phyloP scores from a whole-genome alignment of 2,113 vertebrate species.

The Oncorhynchus tshawytscha region DNA sequence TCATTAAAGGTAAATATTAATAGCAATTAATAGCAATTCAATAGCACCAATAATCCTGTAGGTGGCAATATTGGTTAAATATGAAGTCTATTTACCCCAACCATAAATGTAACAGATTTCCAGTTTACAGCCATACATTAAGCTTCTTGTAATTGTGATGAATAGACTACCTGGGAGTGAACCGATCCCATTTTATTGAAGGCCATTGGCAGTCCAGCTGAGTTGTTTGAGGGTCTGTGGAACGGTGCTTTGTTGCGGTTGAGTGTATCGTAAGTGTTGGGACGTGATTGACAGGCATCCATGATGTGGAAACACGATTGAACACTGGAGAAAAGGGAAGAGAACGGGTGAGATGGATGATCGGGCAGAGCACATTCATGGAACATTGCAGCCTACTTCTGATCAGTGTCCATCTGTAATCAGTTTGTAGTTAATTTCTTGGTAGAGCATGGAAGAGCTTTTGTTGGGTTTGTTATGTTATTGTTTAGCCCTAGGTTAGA shows the following conservation, averaged over 20 bases:
- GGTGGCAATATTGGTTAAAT: constrained; percentile 29
- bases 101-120: no score
- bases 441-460: no score
- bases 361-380: no score
- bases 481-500: not conserved
- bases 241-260: constrained; percentile 90
- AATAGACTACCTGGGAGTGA: constrained; percentile 83
- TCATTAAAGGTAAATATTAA: not conserved
- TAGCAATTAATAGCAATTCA: not conserved
- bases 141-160: no score
- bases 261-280: constrained; percentile 79
- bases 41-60: constrained; percentile 4
- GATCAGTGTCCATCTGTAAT: not conserved
- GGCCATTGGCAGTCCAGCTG: constrained; percentile 80
- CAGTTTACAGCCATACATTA: no score
- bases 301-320: constrained; percentile 97
- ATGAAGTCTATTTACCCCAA: not conserved
- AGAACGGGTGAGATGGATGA: not conserved
- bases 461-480: not conserved
- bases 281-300: constrained; percentile 89
- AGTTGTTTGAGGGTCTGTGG: constrained; percentile 77
- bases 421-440: no score
- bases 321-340: constrained; percentile 71
- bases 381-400: no score
- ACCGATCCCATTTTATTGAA: constrained; percentile 88